Percentiles rank a stretch among this genome's conserved stretches.
Conservation (phyloP, 2,888 invertebrate species). For the Ischnura elegans region DNA sequence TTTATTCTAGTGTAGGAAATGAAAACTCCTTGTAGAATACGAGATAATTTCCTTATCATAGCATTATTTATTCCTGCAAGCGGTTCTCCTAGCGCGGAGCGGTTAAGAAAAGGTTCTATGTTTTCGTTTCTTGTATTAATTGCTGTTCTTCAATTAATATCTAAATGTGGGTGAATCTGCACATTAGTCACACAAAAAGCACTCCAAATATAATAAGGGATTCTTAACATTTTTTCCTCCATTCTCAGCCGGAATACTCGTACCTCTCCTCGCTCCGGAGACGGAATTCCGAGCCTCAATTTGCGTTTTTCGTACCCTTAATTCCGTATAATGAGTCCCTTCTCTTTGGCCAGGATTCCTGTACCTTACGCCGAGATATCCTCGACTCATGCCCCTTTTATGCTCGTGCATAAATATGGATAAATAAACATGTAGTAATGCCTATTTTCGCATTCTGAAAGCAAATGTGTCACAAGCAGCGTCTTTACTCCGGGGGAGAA, state of each 20-base stretch:
- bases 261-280: too few relatives aligned
- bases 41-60: neutral
- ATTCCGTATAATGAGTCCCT: neutral
- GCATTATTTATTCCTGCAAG: too few relatives aligned
- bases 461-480: neutral
- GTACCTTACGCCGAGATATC: neutral
- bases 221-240: neutral
- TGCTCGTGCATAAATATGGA: neutral
- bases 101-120: too few relatives aligned
- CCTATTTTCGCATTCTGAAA: neutral
- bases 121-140: neutral
- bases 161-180: neutral
- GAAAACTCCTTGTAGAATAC: neutral
- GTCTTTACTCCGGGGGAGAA: too few relatives aligned
- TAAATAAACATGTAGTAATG: neutral
- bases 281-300: conserved; percentile 9
- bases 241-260: neutral
- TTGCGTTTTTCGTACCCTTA: neutral
- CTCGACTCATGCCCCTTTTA: neutral
- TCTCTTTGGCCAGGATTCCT: neutral
- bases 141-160: neutral
- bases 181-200: neutral
- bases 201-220: neutral
- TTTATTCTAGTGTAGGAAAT: too few relatives aligned
- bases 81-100: too few relatives aligned